phyloP scores from a whole-genome alignment of 1,140 invertebrate genomes.

The Antheraea pernyi region DNA sequence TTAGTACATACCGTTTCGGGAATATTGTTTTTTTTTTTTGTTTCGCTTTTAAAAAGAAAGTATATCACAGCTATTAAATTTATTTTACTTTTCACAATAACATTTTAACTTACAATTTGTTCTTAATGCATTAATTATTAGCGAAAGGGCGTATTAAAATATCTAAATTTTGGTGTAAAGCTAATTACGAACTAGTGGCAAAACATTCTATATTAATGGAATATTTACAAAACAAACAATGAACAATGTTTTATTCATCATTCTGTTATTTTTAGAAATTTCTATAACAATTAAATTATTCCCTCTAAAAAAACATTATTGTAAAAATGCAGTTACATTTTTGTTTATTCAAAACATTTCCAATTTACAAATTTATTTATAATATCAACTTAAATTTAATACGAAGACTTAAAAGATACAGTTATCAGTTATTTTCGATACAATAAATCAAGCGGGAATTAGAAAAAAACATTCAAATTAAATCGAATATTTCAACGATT shows the following conservation, averaged over 20 bases:
- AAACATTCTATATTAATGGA: slow-evolving; percentile 24
- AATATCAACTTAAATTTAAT: slow-evolving; percentile 10
- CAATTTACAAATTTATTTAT: not conserved
- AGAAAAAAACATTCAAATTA: not conserved
- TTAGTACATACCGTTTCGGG: slow-evolving; percentile 14
- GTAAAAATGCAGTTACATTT: slow-evolving; percentile 6
- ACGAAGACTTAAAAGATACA: not conserved
- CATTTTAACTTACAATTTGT: slow-evolving; percentile 21
- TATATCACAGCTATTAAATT: slow-evolving; percentile 74
- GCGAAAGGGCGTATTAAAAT: slow-evolving; percentile 41
- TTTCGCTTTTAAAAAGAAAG: slow-evolving; percentile 43
- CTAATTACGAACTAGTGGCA: slow-evolving; percentile 69
- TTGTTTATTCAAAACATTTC: slow-evolving; percentile 1
- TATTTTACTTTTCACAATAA: slow-evolving; percentile 37
- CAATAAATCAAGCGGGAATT: not conserved
- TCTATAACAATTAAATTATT: slow-evolving; percentile 4
- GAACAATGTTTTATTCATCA: not conserved
- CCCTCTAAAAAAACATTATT: not conserved
- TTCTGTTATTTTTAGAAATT: not conserved
- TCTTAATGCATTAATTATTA: slow-evolving; percentile 33
- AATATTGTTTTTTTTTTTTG: slow-evolving; percentile 20
- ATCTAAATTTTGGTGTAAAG: slow-evolving; percentile 74
- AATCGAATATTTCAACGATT: not conserved
- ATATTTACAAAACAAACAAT: slow-evolving; percentile 37
- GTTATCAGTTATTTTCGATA: not conserved